Conservation (phyloP, 2,888 invertebrate species). For the Hyposoter dolosus region DNA sequence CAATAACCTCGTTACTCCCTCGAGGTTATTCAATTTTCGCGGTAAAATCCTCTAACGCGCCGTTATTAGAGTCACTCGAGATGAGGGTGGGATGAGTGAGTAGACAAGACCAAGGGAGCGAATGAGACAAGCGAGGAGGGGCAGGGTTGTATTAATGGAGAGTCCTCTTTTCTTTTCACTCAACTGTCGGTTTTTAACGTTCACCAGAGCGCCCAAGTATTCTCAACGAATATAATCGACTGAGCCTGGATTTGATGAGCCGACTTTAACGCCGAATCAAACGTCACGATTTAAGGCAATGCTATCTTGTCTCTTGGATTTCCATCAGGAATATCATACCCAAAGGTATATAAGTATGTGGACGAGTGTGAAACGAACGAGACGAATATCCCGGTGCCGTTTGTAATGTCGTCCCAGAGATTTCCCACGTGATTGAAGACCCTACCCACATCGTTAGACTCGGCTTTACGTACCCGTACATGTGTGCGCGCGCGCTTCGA, state of each 20-base stretch:
- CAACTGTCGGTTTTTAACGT: conserved; percentile 46
- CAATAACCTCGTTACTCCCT: conserved; percentile 80
- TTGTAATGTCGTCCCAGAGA: conserved; percentile 67
- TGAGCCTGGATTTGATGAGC: not conserved
- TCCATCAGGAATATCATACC: conserved; percentile 28
- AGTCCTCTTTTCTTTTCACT: conserved; percentile 50
- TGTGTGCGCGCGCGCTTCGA: conserved; percentile 1
- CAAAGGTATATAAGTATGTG: conserved; percentile 35
- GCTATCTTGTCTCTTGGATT: conserved; percentile 16
- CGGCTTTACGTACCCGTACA: conserved; percentile 10
- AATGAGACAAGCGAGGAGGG: not conserved
- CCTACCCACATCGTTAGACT: conserved; percentile 66
- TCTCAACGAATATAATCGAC: conserved; percentile 41
- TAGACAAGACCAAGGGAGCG: conserved; percentile 47
- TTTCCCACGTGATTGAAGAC: conserved; percentile 76
- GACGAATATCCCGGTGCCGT: conserved; percentile 46
- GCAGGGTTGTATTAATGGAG: conserved; percentile 55
- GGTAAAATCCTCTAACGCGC: conserved; percentile 83
- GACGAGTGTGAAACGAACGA: conserved; percentile 64
- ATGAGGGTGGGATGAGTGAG: conserved; percentile 57
- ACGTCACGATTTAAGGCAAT: conserved; percentile 9
- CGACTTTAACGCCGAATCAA: not conserved
- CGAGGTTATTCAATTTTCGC: conserved; percentile 82
- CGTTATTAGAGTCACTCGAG: conserved; percentile 78
- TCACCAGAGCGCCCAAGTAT: conserved; percentile 4